Base-by-base conservation (phyloP, 2,797 vertebrate genomes). In the Lepidocolaptes lacrymiger region DNA sequence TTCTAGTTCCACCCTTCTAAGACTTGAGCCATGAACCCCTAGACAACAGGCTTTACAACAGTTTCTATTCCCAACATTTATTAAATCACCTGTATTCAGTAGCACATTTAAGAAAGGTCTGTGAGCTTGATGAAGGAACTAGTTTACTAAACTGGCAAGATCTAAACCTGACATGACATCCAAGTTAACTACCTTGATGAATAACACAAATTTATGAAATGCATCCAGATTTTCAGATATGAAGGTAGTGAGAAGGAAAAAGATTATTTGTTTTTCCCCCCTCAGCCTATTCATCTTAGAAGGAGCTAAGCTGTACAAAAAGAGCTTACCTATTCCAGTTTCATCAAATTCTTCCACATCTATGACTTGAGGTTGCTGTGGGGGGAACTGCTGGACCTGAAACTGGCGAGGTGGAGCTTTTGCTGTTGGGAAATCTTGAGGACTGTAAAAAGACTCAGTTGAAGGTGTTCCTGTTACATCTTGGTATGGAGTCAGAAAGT, bases 321-420 rank as follows among this genome's bases (percentile, higher is more conserved):
- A 63, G n/a, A 61, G 39, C 97, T 98, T 96, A 99, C 99, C 99
- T 64, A 99, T 98, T 86, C 98, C 99, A 61, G 99, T 98, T 84
- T 99, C 98, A 68, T 99, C 98, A 17, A 98, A 97, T 96, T 98
- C 98, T 8, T 99, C 99, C 92, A 99, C 97, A 56, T 98, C 98
- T 77, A 99, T 96, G 94, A 99, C 98, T 88, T 98, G 98, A 3
- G 97, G 97, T 71, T 98, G 97, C 24, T 97, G 80, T 4, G 98
- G 98, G 12, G 98, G 97, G 62, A 98, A 98, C 18, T 91, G 93
- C 23, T 97, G 97, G 16, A 66, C 96, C 0, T 98, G 98, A 83
- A 98, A 97, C 69, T 97, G 98, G 85, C 97, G 97, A n/a, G 98
- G 95, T 32, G 97, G 95, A 66, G 97, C 96, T 87, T 96, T 97